Evolutionary conservation across 2,888 invertebrate species (phyloP), one percentile per base, ranked within the genome.

Genomic region (Chirona hameri): DNA sequence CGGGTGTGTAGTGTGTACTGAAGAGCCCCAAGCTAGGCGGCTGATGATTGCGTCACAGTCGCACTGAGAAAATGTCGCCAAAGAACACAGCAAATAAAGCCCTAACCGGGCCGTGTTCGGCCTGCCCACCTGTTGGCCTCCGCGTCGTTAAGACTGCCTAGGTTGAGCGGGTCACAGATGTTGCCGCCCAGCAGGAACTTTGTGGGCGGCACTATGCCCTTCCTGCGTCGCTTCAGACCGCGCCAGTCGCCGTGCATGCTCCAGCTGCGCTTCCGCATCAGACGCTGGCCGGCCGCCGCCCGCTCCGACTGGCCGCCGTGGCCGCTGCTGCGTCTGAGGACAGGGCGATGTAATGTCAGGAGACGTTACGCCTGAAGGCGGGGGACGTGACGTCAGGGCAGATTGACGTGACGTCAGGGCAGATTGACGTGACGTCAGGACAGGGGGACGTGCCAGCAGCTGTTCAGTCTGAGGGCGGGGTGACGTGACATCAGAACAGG

Each of bases 141-240:
- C 83, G 89, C 89, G 85, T 89, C 87, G 72, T 87, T 95, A 86
- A 98, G 90, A 87, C 97, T 96, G 87, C 95, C 96, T 84, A 98
- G 89, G 89, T 98, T 98, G 80, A 98, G 89, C 0, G 98, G 98
- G 90, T 98, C 98, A 85, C 94, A 94, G 85, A 97, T 97, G 88
- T 96, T 98, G 15, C 98, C 98, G 79, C 98, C 98, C 2, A 98
- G 91, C 9, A 96, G 89, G 89, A 98, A 98, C 88, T 97, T 97
- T 0, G 96, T 96, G 0, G 98, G 97, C 82, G 96, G 93, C 86
- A 96, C 94, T 29, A 83, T 84, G 48, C 72, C 29, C 15, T 65
- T 55, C 39, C 83, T 81, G 65, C 82, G 83, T 29, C 83, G 81
- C 69, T 83, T 83, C 79, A 82, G 80, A 57, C 83, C 79, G 18